Base-by-base conservation (phyloP, 1,140 invertebrate species). In the Caenorhabditis tropicalis region DNA sequence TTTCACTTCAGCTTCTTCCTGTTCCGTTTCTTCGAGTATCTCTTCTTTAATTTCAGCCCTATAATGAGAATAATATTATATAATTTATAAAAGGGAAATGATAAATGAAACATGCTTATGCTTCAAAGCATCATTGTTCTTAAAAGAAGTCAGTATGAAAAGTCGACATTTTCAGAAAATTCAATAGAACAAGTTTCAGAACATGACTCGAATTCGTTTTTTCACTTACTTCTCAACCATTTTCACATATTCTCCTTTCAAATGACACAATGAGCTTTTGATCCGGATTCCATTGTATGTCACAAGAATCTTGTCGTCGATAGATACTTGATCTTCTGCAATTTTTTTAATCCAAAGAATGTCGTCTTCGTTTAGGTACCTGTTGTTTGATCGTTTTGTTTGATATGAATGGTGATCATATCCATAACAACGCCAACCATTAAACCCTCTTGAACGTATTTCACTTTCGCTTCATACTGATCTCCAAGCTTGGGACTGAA, bases 381-480 rank as follows among this genome's bases (percentile, higher is more conserved):
- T 19, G 19, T 24, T 21, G 65, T 74, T 31, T 74, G 43, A 31
- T 74, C 36, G 24, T 74, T 74, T 12, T 43, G 65, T n/a, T 43
- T 74, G 4, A 74, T 21, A n/a, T 74, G 65, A 43, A 74, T 74
- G 24, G 65, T 74, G 65, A 74, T 74, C 65, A 74, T 74, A 27
- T 43, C 65, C 65, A 74, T 74, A 4, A 74, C 65, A 12, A 74
- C 65, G 16, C 65, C 65, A 10, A 74, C 65, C 36, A 74, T 39
- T 24, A 74, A 36, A 24, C 65, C 65, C 24, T 74, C 65, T 19
- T 74, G 65, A 6, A 74, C 65, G 33, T 74, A 74, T 24, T 74
- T 74, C 36, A 74, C 65, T 24, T 74, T 74, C 21, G 65, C 65
- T 74, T 74, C 36, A 29, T 74, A 74, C 19, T 74, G 36, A 46